Conservation (phyloP, 1,140 invertebrate genomes). For the Pemphigus obesinymphae region DNA sequence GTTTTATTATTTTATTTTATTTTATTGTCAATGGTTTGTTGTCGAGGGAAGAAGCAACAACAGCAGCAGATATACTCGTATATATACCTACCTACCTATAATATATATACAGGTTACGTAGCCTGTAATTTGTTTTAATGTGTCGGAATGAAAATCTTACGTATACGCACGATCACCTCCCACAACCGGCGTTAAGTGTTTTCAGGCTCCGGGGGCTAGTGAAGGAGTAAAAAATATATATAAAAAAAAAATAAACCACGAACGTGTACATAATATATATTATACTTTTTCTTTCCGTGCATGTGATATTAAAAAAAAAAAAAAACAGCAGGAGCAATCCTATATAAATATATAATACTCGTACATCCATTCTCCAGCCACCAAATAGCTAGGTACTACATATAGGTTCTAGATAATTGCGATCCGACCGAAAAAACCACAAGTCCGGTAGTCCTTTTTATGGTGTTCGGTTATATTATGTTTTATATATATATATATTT, state of each 20-base stretch:
- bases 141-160: constrained; percentile 30
- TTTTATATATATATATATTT: too few species aligned
- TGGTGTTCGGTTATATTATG: neutral
- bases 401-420: neutral
- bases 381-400: too few species aligned
- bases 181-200: constrained; percentile 32
- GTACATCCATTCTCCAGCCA: too few species aligned
- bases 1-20: too few species aligned
- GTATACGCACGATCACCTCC: constrained; percentile 6
- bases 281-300: neutral
- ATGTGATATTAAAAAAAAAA: too few species aligned
- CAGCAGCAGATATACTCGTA: neutral
- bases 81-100: neutral
- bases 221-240: neutral
- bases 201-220: constrained; percentile 24
- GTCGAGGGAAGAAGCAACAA: neutral
- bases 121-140: constrained; percentile 35
- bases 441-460: constrained; percentile 24
- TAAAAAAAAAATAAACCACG: neutral
- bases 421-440: constrained; percentile 15
- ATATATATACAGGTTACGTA: neutral
- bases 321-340: too few species aligned
- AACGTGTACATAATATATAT: neutral
- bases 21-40: neutral
- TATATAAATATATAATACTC: too few species aligned